Evolutionary conservation across 2,888 invertebrate species (phyloP).

Genomic region (Chironomus riparius): DNA sequence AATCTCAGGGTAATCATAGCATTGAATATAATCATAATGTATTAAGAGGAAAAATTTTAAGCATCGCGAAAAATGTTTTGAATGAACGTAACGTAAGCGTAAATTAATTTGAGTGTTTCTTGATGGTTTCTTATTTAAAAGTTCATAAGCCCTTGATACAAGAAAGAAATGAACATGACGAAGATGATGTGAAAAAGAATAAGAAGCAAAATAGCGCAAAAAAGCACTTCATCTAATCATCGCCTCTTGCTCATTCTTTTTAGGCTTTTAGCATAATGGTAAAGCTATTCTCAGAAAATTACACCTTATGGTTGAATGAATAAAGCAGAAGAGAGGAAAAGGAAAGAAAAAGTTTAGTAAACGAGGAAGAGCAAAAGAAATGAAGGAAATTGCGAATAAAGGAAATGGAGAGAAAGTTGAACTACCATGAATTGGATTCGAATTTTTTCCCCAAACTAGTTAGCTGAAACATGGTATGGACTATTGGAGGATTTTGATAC

Average conservation of each 20-base stretch:
- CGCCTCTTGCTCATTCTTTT: neutral
- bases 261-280: conserved; percentile 16
- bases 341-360: neutral
- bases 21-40: too few species aligned
- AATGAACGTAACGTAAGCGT: neutral
- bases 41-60: too few species aligned
- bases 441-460: neutral
- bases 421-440: neutral
- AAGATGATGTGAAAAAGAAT: neutral
- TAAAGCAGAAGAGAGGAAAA: neutral
- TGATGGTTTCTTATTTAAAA: conserved; percentile 7
- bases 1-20: too few species aligned
- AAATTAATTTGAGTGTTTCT: conserved; percentile 19
- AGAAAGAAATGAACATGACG: neutral
- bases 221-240: conserved; percentile 19
- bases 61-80: too few species aligned
- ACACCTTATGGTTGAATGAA: conserved; percentile 15
- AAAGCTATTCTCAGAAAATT: conserved; percentile 9
- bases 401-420: neutral
- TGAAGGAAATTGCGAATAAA: neutral
- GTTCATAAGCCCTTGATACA: neutral
- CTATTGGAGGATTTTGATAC: neutral
- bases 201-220: neutral
- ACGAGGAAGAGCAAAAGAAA: neutral
- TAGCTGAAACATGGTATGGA: neutral